Evolutionary conservation across 2,888 invertebrate species (phyloP), one percentile per base, ranked within the genome.

Genomic region (Microplitis deprimator): DNA sequence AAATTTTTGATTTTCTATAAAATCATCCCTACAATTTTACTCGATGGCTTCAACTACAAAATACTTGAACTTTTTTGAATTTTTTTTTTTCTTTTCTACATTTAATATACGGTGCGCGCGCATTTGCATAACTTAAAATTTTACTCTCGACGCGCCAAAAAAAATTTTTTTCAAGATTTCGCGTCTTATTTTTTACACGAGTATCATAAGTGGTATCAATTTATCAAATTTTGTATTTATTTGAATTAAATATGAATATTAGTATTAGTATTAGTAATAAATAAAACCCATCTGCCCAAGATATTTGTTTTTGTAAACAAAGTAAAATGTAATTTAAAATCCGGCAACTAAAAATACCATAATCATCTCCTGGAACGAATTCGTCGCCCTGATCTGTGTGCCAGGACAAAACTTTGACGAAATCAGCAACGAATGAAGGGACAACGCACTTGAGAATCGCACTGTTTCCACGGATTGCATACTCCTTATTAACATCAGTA

Each of bases 371-470:
- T 62, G 93, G 93, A 85, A 92, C 92, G 87, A 94, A 94, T 86
- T 93, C 93, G 89, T 95, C 94, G 79, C 93, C 93, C 85, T 94
- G 93, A 90, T 96, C 95, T 83, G 95, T 96, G 84, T 95, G 95
- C 96, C 96, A 96, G 70, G 96, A 95, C 74, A 95, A 92, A 83
- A 98, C 96, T 87, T 92, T 93, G 80, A 98, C 96, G 91, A 97
- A 97, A 91, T 97, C 97, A 79, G 96, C 96, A 80, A 97, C 97
- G 91, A 97, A 98, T 80, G 96, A 96, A 71, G 97, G 97, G 87
- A 96, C 95, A 85, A 95, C 95, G 91, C 96, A 97, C 91, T 96
- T 96, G 86, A 96, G 91, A 82, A 96, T 95, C 80, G 96, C 96
- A 85, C 96, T 94, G 91, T 97, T 97, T 84, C 97, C 96, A 84